Base-by-base conservation (phyloP, 1,140 invertebrate genomes). In the Eciton burchellii region DNA sequence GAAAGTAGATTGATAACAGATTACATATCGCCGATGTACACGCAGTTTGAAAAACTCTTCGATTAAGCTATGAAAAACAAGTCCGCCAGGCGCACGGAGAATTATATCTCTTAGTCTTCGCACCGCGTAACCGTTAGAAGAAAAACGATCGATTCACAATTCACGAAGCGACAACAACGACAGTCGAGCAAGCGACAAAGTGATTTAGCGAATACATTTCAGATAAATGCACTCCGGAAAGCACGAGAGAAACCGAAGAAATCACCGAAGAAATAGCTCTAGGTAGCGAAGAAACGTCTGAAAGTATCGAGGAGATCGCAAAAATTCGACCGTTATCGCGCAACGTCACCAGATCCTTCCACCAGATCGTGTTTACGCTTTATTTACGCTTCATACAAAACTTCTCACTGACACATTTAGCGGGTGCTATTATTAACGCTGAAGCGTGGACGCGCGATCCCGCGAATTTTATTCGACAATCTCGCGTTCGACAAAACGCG, bases 1-100 rank as follows among this genome's bases (percentile, higher is more conserved):
- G 76, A 70, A 92, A 92, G 16, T 68, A 19, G n/a, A 77, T 43
- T 47, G 16, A 35, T 68, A 77, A 21, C 21, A 63, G 52, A 49
- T 54, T 54, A 54, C 19, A 26, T 29, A n/a, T 29, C 9, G 21
- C 21, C 47, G 21, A 2, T 41, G 1, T 5, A 1, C 5, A 4
- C 4, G n/a, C 16, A n/a, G 6, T 19, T n/a, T n/a, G n/a, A n/a
- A n/a, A 14, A 60, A 43, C 45, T 3, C 47, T 74, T 45, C 16
- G 29, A 29, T n/a, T 11, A 72, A 57, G 24, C 0, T 57, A 21
- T 71, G 12, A 56, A 71, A 71, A 56, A 41, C n/a, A 8, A 21
- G 21, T 26, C 4, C 24, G n/a, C n/a, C n/a, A n/a, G n/a, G n/a
- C n/a, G n/a, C 35, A 35, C 35, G 6, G 35, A 60, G 35, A 41